Conservation (phyloP, 2,888 invertebrate species). For the Parthenolecanium corni region DNA sequence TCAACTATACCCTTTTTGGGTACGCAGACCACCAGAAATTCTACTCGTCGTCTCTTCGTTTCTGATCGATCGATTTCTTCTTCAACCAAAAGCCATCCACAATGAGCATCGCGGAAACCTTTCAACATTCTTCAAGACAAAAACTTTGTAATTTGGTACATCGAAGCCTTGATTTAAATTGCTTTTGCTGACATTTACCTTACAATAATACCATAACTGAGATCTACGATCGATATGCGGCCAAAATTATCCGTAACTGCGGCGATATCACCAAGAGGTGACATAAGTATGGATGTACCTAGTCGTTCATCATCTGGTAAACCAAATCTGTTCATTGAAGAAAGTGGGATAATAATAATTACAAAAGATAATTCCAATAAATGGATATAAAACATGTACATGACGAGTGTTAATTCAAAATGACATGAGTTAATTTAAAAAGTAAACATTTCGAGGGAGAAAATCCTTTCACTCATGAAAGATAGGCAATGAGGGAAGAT, state of each 20-base stretch:
- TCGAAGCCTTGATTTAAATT: background rate
- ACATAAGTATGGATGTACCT: slow-evolving; percentile 61
- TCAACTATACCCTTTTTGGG: slow-evolving; percentile 85
- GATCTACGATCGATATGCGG: slow-evolving; percentile 75
- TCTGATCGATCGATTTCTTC: slow-evolving; percentile 44
- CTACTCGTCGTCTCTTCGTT: slow-evolving; percentile 34
- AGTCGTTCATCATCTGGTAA: slow-evolving; percentile 66
- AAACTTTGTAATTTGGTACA: background rate
- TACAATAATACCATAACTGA: slow-evolving; percentile 62
- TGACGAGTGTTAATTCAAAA: background rate
- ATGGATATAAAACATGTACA: too few relatives aligned
- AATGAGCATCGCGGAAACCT: slow-evolving; percentile 87
- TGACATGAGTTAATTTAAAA: background rate
- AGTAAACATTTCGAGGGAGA: slow-evolving; percentile 12
- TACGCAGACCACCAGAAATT: slow-evolving; percentile 86
- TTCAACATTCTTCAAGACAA: slow-evolving; percentile 34
- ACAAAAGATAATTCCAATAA: slow-evolving; percentile 10
- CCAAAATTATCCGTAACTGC: slow-evolving; percentile 77
- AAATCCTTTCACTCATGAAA: too few relatives aligned
- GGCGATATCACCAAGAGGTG: slow-evolving; percentile 67
- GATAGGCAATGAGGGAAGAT: too few relatives aligned
- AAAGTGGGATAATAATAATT: too few relatives aligned
- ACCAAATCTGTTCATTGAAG: slow-evolving; percentile 47
- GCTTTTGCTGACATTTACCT: slow-evolving; percentile 40
- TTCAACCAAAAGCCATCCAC: slow-evolving; percentile 77